These are phyloP conservation scores for Hyalella azteca DNA, from an alignment of 2,888 invertebrate species.

Conservation along the genomic window DNA sequence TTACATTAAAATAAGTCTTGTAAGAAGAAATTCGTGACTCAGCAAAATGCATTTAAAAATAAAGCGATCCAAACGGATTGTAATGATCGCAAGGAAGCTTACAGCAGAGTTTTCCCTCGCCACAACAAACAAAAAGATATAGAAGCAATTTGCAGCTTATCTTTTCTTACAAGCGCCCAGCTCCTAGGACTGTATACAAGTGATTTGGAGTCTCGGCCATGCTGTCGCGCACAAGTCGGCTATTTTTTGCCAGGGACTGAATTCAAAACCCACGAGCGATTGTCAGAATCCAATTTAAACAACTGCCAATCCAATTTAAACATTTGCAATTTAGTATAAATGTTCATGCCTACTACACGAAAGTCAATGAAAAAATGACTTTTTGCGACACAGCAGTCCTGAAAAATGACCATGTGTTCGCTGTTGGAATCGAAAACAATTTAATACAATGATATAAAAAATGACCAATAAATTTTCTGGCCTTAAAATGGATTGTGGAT, in stretches of 20 bases:
- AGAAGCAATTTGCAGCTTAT: no score
- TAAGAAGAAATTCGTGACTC: not conserved
- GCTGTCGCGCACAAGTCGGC: not conserved
- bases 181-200: not conserved
- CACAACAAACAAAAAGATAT: not conserved
- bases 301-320: no score
- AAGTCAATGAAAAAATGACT: not conserved
- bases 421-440: not conserved
- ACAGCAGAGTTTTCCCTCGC: not conserved
- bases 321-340: not conserved
- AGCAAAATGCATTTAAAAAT: not conserved
- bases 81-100: not conserved
- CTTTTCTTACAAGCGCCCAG: not conserved
- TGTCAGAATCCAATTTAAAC: constrained; percentile 13
- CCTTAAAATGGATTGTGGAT: no score
- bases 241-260: not conserved
- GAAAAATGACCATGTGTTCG: not conserved
- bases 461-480: no score
- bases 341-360: not conserved
- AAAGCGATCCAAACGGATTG: not conserved
- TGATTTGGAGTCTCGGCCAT: not conserved
- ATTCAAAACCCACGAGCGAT: not conserved
- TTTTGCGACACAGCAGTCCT: not conserved
- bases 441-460: not conserved
- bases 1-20: not conserved